Conservation (phyloP, 1,140 invertebrate genomes). For the Drosophila takahashii region DNA sequence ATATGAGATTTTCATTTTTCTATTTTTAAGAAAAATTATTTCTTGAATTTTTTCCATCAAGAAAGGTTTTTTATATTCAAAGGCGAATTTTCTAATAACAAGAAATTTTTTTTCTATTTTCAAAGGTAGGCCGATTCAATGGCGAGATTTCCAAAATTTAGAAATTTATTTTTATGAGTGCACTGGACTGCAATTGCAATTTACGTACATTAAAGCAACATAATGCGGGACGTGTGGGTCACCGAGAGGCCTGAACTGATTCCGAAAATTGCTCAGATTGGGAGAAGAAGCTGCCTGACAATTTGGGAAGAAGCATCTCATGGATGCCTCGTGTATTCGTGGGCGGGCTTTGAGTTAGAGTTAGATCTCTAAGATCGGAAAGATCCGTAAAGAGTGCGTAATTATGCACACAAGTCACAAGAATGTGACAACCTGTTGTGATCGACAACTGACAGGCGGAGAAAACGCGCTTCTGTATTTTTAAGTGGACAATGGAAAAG, state of each 20-base stretch:
- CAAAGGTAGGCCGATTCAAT: too few relatives aligned
- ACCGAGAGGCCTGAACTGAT: slow-evolving; percentile 43
- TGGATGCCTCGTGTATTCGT: slow-evolving; percentile 23
- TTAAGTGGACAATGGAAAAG: slow-evolving; percentile 45
- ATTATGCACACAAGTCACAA: slow-evolving; percentile 44
- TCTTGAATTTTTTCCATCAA: too few relatives aligned
- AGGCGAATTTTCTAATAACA: too few relatives aligned
- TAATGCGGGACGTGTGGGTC: slow-evolving; percentile 78
- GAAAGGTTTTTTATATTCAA: too few relatives aligned
- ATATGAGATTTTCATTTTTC: too few relatives aligned
- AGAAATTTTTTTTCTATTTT: too few relatives aligned
- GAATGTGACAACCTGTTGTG: slow-evolving; percentile 51
- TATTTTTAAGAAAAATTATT: too few relatives aligned
- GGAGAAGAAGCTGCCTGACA: slow-evolving; percentile 55
- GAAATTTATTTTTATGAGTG: too few relatives aligned
- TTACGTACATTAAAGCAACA: slow-evolving; percentile 78
- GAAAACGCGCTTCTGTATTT: slow-evolving; percentile 31
- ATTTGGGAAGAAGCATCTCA: slow-evolving; percentile 52
- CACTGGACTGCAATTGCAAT: slow-evolving; percentile 54
- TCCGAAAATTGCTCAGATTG: slow-evolving; percentile 65
- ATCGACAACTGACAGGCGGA: slow-evolving; percentile 26
- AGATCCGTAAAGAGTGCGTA: slow-evolving; percentile 45
- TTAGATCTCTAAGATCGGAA: neutral
- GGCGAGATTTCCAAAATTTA: too few relatives aligned
- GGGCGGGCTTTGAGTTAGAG: slow-evolving; percentile 40